Evolutionary conservation across 2,888 invertebrate genomes (phyloP).

Genomic region (Melanophora roralis): DNA sequence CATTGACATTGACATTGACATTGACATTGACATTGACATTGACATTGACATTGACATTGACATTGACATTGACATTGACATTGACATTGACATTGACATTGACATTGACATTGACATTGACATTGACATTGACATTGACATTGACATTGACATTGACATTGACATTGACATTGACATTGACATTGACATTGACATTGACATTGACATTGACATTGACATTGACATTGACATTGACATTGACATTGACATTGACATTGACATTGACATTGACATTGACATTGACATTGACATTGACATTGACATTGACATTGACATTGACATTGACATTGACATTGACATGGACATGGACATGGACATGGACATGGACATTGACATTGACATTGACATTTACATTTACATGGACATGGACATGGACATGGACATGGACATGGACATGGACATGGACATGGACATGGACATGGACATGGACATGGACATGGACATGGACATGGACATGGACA

Average conservation of each 20-base stretch:
- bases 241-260: background rate
- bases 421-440: background rate
- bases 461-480: background rate
- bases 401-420: no score
- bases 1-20: no score
- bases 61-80: no score
- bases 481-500: background rate
- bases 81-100: no score
- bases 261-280: background rate
- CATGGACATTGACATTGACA: background rate
- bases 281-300: background rate
- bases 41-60: no score
- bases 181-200: background rate
- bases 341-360: no score
- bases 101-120: background rate
- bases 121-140: background rate
- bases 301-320: no score
- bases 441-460: background rate
- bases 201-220: background rate
- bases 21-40: no score
- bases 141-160: background rate
- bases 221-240: background rate
- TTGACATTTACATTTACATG: no score
- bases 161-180: background rate
- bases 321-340: no score